Evolutionary conservation across 1,140 invertebrate genomes (phyloP).

Genomic region (Pogonus chalceus): DNA sequence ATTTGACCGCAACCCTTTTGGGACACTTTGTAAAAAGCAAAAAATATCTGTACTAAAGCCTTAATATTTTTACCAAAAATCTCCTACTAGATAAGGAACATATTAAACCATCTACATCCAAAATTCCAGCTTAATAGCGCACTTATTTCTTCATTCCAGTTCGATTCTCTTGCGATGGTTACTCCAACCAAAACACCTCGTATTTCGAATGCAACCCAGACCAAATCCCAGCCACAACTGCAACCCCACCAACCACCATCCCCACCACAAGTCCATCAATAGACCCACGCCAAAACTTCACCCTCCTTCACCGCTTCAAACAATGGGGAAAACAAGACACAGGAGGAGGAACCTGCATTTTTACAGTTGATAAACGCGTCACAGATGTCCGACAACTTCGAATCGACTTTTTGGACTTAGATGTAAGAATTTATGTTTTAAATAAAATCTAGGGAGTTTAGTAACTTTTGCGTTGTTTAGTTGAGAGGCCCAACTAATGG

Average conservation of each 20-base stretch:
- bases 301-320: neutral
- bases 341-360: conserved; percentile 44
- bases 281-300: conserved; percentile 20
- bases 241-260: conserved; percentile 31
- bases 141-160: conserved; percentile 37
- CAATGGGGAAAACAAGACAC: conserved; percentile 12
- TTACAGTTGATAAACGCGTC: conserved; percentile 49
- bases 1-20: too few relatives aligned
- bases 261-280: conserved; percentile 17
- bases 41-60: too few relatives aligned
- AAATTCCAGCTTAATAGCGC: too few relatives aligned
- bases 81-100: too few relatives aligned
- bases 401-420: conserved; percentile 58
- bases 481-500: conserved; percentile 54
- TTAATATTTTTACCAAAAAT: too few relatives aligned
- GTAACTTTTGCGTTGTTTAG: conserved; percentile 35
- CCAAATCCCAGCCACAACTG: conserved; percentile 24
- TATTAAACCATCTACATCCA: too few relatives aligned
- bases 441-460: too few relatives aligned
- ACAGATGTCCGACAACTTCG: conserved; percentile 51
- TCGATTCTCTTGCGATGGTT: conserved; percentile 44
- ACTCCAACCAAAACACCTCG: conserved; percentile 39
- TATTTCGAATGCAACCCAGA: neutral
- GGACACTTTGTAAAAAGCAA: too few relatives aligned
- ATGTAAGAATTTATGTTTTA: conserved; percentile 45